Evolutionary conservation across 2,797 vertebrate genomes (phyloP), one percentile per base, ranked within the genome.

Genomic region (Pangasius krempfi): DNA sequence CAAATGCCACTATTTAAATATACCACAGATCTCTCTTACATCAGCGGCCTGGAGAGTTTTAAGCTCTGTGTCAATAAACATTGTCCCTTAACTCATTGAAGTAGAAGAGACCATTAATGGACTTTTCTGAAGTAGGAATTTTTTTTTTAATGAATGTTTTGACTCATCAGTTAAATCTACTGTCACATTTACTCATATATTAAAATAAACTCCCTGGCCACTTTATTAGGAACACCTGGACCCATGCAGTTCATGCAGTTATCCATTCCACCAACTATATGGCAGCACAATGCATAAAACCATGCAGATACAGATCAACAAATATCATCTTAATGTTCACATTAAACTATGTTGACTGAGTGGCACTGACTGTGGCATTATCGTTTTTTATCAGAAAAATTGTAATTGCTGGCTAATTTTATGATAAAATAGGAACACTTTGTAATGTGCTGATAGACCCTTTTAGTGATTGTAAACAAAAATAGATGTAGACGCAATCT

Each of bases 11-110:
- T 25, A 12, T 70, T 85, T 85, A 85, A 85, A 70, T 85, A 66
- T 68, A 22, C 40, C 27, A 84, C 50, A n/a, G n/a, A 54, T 70
- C 16, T 52, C 47, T 70, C 62, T 84, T 50, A 84, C 83, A 84
- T 84, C 83, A 84, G 62, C n/a, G 2, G 83, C 20, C 64, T 52
- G 50, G 47, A 84, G 64, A 70, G 18, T 50, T 33, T 66, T 50
- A 68, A 12, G 27, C 4, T n/a, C 22, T 60, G 54, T 75, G 47
- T 70, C 27, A 70, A 84, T 30, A 64, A 64, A 50, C 44, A 52
- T 50, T 14, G n/a, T 52, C 60, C 58, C 7, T 50, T 47, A 47
- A 56, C 52, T 33, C 18, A 37, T 56, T 80, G 58, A 80, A 37
- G 52, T 33, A 10, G 1, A 22, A 33, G 9, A 81, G 12, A 22